A percentile compares a stretch with the other conserved stretches of the same genome.
phyloP scores from a whole-genome alignment of 2,113 vertebrate species.

The Vulpes ferrilata region DNA sequence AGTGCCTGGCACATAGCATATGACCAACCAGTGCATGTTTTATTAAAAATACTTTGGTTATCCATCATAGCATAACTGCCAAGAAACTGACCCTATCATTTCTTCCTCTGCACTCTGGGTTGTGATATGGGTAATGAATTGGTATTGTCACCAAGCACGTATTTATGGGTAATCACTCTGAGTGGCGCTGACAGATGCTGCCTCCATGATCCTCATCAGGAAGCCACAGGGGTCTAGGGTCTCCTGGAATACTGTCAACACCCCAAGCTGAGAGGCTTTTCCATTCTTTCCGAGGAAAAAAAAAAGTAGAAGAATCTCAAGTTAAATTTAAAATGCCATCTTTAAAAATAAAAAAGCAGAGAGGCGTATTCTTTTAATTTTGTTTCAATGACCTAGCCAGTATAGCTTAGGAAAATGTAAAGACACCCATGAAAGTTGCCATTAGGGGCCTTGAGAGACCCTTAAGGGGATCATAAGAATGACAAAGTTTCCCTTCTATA shows the following conservation, averaged over 20 bases:
- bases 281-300: constrained; percentile 52
- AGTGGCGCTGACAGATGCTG: constrained; percentile 37
- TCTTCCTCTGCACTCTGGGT: neutral
- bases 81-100: neutral
- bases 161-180: constrained; percentile 16
- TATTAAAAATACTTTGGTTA: constrained; percentile 20
- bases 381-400: neutral
- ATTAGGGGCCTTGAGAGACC: neutral
- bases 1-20: neutral
- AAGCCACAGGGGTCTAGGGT: constrained; percentile 25
- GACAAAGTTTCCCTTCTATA: neutral
- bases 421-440: neutral
- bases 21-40: neutral
- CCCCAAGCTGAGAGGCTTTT: constrained; percentile 1
- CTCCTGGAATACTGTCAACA: constrained; percentile 43
- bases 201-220: neutral
- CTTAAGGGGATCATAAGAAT: neutral
- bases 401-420: neutral
- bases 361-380: constrained; percentile 4
- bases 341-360: neutral
- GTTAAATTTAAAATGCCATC: constrained; percentile 60
- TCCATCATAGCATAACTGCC: neutral
- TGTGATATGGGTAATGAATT: constrained; percentile 37
- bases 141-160: constrained; percentile 13
- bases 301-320: neutral